Conservation (phyloP, 2,888 invertebrate genomes). For the Axea sp. region DNA sequence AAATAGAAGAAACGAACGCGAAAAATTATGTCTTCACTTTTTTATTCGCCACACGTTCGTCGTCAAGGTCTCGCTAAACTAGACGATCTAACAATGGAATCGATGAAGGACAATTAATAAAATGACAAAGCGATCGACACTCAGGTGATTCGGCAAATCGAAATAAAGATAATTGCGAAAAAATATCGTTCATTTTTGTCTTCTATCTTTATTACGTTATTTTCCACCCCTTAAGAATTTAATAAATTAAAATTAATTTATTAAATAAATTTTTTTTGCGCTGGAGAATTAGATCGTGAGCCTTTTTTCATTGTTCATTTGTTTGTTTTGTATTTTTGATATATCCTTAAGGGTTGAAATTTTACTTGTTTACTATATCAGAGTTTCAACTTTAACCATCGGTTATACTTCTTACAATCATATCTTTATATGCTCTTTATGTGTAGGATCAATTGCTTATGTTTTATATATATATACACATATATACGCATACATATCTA, state of each 20-base stretch:
- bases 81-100: conserved; percentile 65
- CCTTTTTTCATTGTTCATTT: conserved; percentile 24
- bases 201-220: conserved; percentile 3
- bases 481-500: conserved; percentile 20
- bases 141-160: conserved; percentile 63
- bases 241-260: conserved; percentile 8
- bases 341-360: too few relatives aligned
- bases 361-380: too few relatives aligned
- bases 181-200: not conserved
- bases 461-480: conserved; percentile 29
- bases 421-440: conserved; percentile 37
- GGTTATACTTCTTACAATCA: too few relatives aligned
- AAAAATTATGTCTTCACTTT: conserved; percentile 38
- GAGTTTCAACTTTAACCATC: conserved; percentile 21
- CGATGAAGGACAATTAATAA: conserved; percentile 59
- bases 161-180: conserved; percentile 32
- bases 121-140: conserved; percentile 64
- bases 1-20: conserved; percentile 52
- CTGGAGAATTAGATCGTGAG: conserved; percentile 27
- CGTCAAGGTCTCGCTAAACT: conserved; percentile 64
- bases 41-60: conserved; percentile 35
- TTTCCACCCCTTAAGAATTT: conserved; percentile 8
- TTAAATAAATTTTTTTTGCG: conserved; percentile 1
- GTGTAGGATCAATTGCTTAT: conserved; percentile 34
- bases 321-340: too few relatives aligned